Evolutionary conservation across 1,140 invertebrate species (phyloP).

Genomic region (Bombus haemorrhoidalis): DNA sequence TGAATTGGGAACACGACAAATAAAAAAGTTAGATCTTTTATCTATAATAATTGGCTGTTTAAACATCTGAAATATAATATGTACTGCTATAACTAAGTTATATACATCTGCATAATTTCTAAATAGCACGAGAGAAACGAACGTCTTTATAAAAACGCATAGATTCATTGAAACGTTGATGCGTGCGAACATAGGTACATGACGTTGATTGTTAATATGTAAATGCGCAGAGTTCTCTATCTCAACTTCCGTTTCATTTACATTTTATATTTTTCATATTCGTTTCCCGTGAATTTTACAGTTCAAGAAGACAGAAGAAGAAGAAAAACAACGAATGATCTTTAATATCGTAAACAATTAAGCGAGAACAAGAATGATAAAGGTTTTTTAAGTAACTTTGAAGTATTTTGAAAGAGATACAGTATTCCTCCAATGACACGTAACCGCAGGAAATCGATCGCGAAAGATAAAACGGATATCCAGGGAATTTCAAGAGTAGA

Average conservation of each 20-base stretch:
- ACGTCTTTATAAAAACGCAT: not conserved
- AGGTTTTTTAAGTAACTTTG: not conserved
- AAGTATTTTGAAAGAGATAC: constrained; percentile 17
- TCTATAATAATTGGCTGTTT: no score
- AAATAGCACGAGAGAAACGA: not conserved
- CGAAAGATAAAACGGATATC: constrained; percentile 17
- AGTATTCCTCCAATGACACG: constrained; percentile 23
- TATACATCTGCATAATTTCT: not conserved
- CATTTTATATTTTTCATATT: not conserved
- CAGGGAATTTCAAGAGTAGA: not conserved
- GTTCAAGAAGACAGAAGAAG: not conserved
- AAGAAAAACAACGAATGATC: not conserved
- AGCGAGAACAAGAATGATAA: not conserved
- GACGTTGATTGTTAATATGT: not conserved
- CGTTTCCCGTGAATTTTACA: not conserved
- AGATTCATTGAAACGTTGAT: not conserved
- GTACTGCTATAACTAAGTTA: not conserved
- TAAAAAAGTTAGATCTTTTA: not conserved
- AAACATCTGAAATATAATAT: no score
- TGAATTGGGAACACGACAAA: not conserved
- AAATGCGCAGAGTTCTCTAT: not conserved
- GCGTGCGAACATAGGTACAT: not conserved
- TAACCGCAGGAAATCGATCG: constrained; percentile 29
- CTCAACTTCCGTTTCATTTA: not conserved
- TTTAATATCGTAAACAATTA: not conserved